Conservation (phyloP, 2,113 vertebrate genomes). For the Diglossa brunneiventris region DNA sequence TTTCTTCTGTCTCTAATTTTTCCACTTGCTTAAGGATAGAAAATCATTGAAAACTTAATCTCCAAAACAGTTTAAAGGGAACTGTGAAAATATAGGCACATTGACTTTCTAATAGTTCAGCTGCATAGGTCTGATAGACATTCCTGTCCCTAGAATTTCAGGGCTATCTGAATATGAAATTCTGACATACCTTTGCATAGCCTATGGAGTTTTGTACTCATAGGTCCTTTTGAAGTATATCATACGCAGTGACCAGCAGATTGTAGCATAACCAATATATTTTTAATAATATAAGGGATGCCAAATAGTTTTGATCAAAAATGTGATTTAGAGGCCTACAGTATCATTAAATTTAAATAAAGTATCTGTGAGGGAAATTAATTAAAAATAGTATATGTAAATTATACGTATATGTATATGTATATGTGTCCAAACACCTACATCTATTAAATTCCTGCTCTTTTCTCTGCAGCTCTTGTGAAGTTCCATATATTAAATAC, state of each 20-base stretch:
- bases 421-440: not conserved
- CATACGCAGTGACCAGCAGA: not conserved
- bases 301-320: not conserved
- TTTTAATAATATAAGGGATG: not conserved
- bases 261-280: not conserved
- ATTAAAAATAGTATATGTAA: not conserved
- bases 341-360: not conserved
- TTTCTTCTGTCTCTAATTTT: not conserved
- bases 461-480: conserved; percentile 80
- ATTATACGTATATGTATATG: accelerated
- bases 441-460: not conserved
- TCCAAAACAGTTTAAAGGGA: not conserved
- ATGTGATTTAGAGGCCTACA: not conserved
- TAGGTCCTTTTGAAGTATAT: not conserved
- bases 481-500: conserved; percentile 91
- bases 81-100: not conserved
- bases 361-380: not conserved
- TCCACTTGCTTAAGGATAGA: not conserved
- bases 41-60: not conserved
- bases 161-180: not conserved
- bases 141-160: not conserved
- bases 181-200: not conserved
- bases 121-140: not conserved
- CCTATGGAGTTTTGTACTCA: not conserved
- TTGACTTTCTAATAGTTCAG: not conserved